These are phyloP conservation scores for Rhopalosiphum maidis DNA, from an alignment of 1,140 invertebrate genomes.

Conservation along the genomic window DNA sequence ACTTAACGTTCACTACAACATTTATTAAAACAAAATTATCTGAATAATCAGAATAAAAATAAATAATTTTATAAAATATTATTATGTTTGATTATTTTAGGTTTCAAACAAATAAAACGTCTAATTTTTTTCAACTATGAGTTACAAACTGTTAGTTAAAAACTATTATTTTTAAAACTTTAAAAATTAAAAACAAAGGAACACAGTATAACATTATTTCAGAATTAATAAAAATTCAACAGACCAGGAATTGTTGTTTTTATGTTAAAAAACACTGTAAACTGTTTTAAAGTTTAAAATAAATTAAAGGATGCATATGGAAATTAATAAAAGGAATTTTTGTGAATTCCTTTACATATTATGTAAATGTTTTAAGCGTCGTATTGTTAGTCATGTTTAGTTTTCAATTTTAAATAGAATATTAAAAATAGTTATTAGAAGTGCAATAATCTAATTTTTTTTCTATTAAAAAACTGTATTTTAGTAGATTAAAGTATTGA, in stretches of 20 bases:
- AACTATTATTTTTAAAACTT: neutral
- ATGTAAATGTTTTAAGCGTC: neutral
- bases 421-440: neutral
- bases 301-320: neutral
- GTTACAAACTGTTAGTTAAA: neutral
- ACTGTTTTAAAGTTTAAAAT: neutral
- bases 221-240: conserved; percentile 27
- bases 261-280: neutral
- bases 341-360: neutral
- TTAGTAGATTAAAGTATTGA: neutral
- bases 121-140: too few relatives aligned
- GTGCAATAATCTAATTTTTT: neutral
- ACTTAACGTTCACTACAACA: neutral
- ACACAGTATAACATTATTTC: conserved; percentile 21
- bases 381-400: neutral
- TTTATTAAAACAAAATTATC: neutral
- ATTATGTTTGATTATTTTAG: neutral
- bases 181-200: neutral
- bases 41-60: neutral
- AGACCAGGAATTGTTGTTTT: neutral
- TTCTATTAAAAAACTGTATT: neutral
- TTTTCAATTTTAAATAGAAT: neutral
- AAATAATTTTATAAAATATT: neutral
- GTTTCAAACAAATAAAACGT: neutral
- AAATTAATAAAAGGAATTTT: neutral